Evolutionary conservation across 2,888 invertebrate genomes (phyloP), one percentile per base, ranked within the genome.

Genomic region (Pheosia tremula): DNA sequence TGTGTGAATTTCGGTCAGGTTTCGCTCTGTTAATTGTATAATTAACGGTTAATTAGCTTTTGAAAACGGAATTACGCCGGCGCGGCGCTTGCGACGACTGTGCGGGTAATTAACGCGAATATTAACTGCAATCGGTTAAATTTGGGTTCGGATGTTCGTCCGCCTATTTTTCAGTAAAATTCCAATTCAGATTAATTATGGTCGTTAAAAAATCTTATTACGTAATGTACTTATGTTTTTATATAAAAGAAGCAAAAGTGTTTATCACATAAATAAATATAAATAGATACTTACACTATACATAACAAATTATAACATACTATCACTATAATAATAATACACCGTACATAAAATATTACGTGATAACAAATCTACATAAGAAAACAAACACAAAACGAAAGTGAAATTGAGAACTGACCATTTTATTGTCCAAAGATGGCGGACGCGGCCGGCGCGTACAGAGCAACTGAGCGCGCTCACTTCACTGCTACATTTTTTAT

Each of bases 401-500:
- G 84, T 82, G 79, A 82, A 82, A 82, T 77, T 73, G 71, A 74
- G 81, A 78, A 92, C 93, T 92, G 88, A 92, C 93, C 93, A 92
- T 24, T 24, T 24, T 24, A 24, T 86, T 65, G 62, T 55, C 65
- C 72, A 69, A 74, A 77, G 81, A 77, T 77, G 81, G 80, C 76
- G 69, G 78, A 75, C 77, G 81, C 76, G 72, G 75, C 72, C 75
- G 78, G 80, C 85, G 83, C 85, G 82, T 68, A 63, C 81, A 81
- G 83, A 74, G 82, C 83, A 82, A 92, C 91, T 92, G 91, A 89
- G 81, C 87, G 81, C 80, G 84, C 75, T 71, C 69, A 70, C 73
- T 72, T 59, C 62, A 77, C 68, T 81, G 85, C 86, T 82, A 90
- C 91, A 89, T 89, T 87, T 91, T 92, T 91, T 93, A 93, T 92